Base-by-base conservation (phyloP, 2,113 vertebrate species). In the Setophaga kirtlandii region DNA sequence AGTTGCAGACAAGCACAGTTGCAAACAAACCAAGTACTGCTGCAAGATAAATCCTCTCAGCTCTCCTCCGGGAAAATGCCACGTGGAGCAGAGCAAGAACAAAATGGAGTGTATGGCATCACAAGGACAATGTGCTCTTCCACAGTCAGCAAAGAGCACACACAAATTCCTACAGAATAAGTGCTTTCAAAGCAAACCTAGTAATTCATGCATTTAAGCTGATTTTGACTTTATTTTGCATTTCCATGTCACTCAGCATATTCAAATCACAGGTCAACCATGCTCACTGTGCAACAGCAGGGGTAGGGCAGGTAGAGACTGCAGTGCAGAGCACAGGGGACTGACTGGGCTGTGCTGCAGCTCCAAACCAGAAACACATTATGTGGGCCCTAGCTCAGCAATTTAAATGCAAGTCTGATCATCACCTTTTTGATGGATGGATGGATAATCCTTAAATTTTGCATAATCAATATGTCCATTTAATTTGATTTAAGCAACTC, bases 391-490 rank as follows among this genome's bases (percentile, higher is more conserved):
- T 77, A 77, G 35, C 6, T 89, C 56, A 63, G 42, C 31, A 70
- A 25, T 89, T 89, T 67, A 78, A 78, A 93, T 62, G 44, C 22
- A 55, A 83, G 63, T 58, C 46, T 31, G 76, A 19, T 13, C 15
- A 63, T 35, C 39, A 44, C 3, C 13, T 74, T 90, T 85, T 80
- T 77, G 71, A 96, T 50, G n/a, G 80, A 89, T 50, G n/a, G 80
- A 89, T 67, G 31, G 19, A 37, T 65, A 80, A 74, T 70, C 75
- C 47, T 93, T 90, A 85, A 17, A 55, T 80, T 93, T 83, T 91
- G 44, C 87, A 58, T 91, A 77, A 91, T 86, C 5, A 0, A 86
- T 64, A 55, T 24, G 33, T 39, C 75, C 27, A 42, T 85, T 68
- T 76, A 53, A 83, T 80, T 82, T 85, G 28, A 35, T 87, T 89